Base-by-base conservation (phyloP, 2,113 vertebrate species). In the Apeltes quadracus region DNA sequence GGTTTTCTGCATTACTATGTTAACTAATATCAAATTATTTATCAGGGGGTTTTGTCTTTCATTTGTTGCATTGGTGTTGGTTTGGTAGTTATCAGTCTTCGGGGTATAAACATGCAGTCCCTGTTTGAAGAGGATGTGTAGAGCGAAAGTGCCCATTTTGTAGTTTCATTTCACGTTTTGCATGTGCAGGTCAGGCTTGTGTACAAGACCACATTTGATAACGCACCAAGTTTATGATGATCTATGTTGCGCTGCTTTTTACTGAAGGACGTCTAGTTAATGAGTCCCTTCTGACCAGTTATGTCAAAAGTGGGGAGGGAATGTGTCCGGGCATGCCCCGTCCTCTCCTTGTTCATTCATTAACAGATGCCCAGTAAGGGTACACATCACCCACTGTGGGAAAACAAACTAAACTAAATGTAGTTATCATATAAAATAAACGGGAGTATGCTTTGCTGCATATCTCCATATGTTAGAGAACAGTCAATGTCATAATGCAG, bases 321-420 rank as follows among this genome's bases (percentile, higher is more conserved):
- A 80, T 66, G 13, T 85, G 87, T 78, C 87, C 50, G 66, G 79
- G 38, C 89, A 89, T 72, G 87, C 29, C 81, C 65, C 15, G 54
- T 38, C 44, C 71, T 65, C 36, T 39, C 20, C 69, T 7, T 38
- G 64, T 76, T 85, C 61, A 84, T 79, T 87, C 68, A 87, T 89
- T 85, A 79, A 81, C 76, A 77, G 64, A 75, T 69, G n/a, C 43
- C 41, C 15, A 22, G 69, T 62, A 66, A 63, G 54, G 1, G 46
- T 9, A 34, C 62, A 74, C 29, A 72, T 75, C 15, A 43, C 32
- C 62, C 48, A 36, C 75, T 77, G 75, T 66, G 41, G 56, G 73
- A 62, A 68, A 56, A 69, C 63, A 9, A 55, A 56, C 50, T 43
- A 34, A 34, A 34, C 32, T 34, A 34, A 34, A 34, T 34, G 6